Evolutionary conservation across 1,140 invertebrate genomes (phyloP).

Genomic region (Bombus fervidus): DNA sequence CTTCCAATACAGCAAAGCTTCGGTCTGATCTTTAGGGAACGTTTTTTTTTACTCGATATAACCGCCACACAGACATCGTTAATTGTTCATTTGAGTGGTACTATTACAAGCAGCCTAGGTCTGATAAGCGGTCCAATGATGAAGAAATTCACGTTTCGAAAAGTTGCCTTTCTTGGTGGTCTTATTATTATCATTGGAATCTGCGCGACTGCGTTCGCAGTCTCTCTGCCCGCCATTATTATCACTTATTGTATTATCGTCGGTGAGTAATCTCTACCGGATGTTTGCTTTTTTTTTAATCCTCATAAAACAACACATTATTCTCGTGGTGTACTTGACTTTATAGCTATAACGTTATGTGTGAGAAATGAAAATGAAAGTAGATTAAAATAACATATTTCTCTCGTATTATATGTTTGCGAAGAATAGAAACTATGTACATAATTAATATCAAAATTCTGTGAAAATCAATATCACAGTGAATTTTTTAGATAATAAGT

Average conservation of each 20-base stretch:
- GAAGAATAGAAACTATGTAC: background rate
- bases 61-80: conserved; percentile 83
- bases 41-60: conserved; percentile 84
- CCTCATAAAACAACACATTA: background rate
- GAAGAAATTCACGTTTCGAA: conserved; percentile 83
- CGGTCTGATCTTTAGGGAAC: conserved; percentile 86
- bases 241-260: conserved; percentile 86
- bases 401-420: no score
- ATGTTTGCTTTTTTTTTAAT: background rate
- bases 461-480: background rate
- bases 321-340: background rate
- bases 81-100: conserved; percentile 85
- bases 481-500: no score
- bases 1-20: conserved; percentile 85
- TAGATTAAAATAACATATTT: background rate
- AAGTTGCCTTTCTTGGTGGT: conserved; percentile 82
- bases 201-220: conserved; percentile 81
- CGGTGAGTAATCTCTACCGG: conserved; percentile 81
- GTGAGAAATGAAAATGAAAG: background rate
- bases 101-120: conserved; percentile 82
- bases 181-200: conserved; percentile 82
- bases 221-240: conserved; percentile 83
- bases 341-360: no score
- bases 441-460: no score
- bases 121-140: conserved; percentile 84